Evolutionary conservation across 2,797 vertebrate genomes (phyloP), one percentile per base, ranked within the genome.

Genomic region (Erethizon dorsatum): DNA sequence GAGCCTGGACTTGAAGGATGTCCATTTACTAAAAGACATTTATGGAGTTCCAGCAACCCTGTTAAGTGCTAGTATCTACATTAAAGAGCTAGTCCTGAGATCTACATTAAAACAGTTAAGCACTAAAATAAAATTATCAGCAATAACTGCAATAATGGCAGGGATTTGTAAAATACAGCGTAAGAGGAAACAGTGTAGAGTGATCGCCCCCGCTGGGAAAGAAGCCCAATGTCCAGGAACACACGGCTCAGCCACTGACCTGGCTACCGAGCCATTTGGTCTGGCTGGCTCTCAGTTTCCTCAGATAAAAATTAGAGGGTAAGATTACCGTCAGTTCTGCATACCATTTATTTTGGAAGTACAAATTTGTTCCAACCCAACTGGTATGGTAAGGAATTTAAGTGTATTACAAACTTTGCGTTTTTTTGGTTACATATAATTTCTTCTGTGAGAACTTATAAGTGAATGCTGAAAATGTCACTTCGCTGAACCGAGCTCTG

Each of bases 111-210:
- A 80, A 91, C 11, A 83, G 33, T 50, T 88, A 89, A 79, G 15
- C 57, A 84, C 61, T 77, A 77, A 86, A 96, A 75, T 73, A 92
- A 94, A 85, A 75, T 73, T 67, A 88, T 73, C 82, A 86, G n/a
- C 45, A 96, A 83, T 52, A 91, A 54, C 47, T 83, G 52, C 88
- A 90, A 87, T 31, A 77, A 94, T 8, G 67, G 15, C 7, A 93
- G 28, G 17, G 24, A 83, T 88, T 91, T 91, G 65, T 61, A 87
- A 95, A 92, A 87, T 24, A 67, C 15, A 57, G n/a, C 3, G 6
- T 96, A 88, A 87, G 31, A 57, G n/a, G 20, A 57, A 85, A n/a
- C 3, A 33, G 45, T 65, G 8, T 12, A 87, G 18, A 9, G 7
- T 33, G 13, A 47, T 20, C 6, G 14, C 2, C 33, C 59, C n/a